phyloP scores from a whole-genome alignment of 2,888 invertebrate genomes.

The Sinopyrophorus schimmeli region DNA sequence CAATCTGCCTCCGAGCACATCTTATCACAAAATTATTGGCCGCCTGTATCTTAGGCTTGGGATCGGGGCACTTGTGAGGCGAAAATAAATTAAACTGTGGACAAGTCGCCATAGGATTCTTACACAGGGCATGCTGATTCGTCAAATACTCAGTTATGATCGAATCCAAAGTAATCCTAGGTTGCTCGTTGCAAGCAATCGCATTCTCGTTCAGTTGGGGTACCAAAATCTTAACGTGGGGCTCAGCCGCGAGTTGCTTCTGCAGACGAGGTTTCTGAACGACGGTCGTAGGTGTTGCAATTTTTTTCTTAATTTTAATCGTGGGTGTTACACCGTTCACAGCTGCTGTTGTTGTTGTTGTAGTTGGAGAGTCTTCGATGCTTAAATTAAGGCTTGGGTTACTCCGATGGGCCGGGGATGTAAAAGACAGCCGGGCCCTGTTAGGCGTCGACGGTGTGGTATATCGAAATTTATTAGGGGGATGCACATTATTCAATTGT shows the following conservation, averaged over 20 bases:
- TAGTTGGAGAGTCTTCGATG: no score
- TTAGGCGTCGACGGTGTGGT: slow-evolving; percentile 59
- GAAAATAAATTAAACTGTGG: slow-evolving; percentile 93
- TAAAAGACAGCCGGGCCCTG: slow-evolving; percentile 44
- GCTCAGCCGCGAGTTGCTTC: slow-evolving; percentile 57
- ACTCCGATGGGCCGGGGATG: slow-evolving; percentile 31
- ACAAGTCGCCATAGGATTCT: slow-evolving; percentile 96
- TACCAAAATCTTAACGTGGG: slow-evolving; percentile 40
- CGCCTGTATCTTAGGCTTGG: slow-evolving; percentile 66
- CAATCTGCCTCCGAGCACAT: slow-evolving; percentile 61
- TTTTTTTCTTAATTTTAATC: slow-evolving; percentile 45
- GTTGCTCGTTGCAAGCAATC: slow-evolving; percentile 45
- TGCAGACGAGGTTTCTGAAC: slow-evolving; percentile 53
- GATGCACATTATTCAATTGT: slow-evolving; percentile 47
- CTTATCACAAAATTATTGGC: slow-evolving; percentile 75
- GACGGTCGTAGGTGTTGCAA: slow-evolving; percentile 34
- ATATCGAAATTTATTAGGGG: slow-evolving; percentile 55
- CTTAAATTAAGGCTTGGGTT: no score
- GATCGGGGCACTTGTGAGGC: slow-evolving; percentile 96
- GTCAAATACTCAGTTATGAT: slow-evolving; percentile 96
- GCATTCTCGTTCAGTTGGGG: slow-evolving; percentile 38
- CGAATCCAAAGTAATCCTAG: slow-evolving; percentile 76
- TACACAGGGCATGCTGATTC: slow-evolving; percentile 97
- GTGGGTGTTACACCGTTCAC: slow-evolving; percentile 32
- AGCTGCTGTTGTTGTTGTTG: slow-evolving; percentile 13